Percentiles rank a stretch among this genome's conserved stretches.
Evolutionary conservation across 2,113 vertebrate genomes (phyloP).

Genomic region (Bujurquina vittata): DNA sequence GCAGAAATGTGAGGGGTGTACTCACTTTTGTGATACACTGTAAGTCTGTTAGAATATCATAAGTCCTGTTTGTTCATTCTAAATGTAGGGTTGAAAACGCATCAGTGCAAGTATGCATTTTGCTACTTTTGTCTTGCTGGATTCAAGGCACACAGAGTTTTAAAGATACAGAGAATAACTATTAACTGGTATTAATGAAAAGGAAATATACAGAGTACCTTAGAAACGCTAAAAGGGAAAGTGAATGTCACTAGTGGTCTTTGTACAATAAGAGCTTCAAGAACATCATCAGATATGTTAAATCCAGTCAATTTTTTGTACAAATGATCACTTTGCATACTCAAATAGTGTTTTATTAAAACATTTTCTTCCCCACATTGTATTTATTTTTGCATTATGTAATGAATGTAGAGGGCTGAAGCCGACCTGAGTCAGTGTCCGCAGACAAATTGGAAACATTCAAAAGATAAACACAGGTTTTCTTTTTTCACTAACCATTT

Average conservation of each 20-base stretch:
- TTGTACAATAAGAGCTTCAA: conserved; percentile 3
- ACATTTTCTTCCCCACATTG: background rate
- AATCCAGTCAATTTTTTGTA: background rate
- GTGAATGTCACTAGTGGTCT: conserved; percentile 36
- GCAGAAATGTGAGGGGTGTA: too few relatives aligned
- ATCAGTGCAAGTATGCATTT: background rate
- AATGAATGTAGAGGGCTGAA: conserved; percentile 4
- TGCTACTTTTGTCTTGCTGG: conserved; percentile 35
- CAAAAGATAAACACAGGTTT: background rate
- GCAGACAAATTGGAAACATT: background rate
- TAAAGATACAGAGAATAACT: background rate
- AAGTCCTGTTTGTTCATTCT: background rate
- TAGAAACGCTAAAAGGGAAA: conserved; percentile 44
- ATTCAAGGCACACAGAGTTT: conserved; percentile 3
- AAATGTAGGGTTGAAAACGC: background rate
- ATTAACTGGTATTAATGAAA: conserved; percentile 15
- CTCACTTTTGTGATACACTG: too few relatives aligned
- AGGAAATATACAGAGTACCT: background rate
- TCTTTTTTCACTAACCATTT: background rate
- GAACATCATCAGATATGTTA: conserved; percentile 5
- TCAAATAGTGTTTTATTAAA: background rate
- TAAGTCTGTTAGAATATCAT: background rate
- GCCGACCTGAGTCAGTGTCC: background rate
- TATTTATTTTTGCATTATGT: conserved; percentile 34
- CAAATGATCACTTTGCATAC: background rate